These are phyloP conservation scores for Leptinotarsa peninsularis DNA, from an alignment of 2,888 invertebrate genomes.

Conservation along the genomic window DNA sequence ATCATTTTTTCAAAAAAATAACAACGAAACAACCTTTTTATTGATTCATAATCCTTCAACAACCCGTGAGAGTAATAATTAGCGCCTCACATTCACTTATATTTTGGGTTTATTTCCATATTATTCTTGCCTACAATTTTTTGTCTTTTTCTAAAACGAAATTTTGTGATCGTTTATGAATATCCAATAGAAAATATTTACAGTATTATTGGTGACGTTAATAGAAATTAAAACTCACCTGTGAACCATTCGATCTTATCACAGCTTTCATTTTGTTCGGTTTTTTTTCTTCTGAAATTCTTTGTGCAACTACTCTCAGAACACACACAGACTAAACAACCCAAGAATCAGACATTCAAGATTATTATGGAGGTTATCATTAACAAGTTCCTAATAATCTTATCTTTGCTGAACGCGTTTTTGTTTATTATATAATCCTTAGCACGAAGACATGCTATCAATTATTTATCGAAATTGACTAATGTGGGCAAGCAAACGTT, in stretches of 20 bases:
- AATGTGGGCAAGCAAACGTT: too few relatives aligned
- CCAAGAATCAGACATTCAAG: neutral
- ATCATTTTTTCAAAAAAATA: too few relatives aligned
- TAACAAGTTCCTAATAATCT: conserved; percentile 8
- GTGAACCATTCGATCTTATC: neutral
- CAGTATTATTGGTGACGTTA: neutral
- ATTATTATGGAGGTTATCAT: conserved; percentile 17
- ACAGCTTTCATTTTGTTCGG: neutral
- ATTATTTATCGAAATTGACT: neutral
- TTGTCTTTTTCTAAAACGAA: too few relatives aligned
- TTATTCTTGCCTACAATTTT: too few relatives aligned
- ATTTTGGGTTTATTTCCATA: too few relatives aligned
- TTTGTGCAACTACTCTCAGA: neutral
- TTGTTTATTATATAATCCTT: neutral
- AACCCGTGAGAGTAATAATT: too few relatives aligned
- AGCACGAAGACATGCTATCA: neutral
- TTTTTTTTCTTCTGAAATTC: neutral
- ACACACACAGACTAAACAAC: neutral
- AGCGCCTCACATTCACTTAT: too few relatives aligned
- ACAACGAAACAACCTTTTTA: too few relatives aligned
- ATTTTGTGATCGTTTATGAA: too few relatives aligned
- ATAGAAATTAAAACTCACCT: neutral
- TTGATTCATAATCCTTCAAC: too few relatives aligned
- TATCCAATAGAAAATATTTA: too few relatives aligned
- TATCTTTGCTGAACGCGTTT: neutral